phyloP scores from a whole-genome alignment of 2,113 vertebrate species.

The Camelus dromedarius region DNA sequence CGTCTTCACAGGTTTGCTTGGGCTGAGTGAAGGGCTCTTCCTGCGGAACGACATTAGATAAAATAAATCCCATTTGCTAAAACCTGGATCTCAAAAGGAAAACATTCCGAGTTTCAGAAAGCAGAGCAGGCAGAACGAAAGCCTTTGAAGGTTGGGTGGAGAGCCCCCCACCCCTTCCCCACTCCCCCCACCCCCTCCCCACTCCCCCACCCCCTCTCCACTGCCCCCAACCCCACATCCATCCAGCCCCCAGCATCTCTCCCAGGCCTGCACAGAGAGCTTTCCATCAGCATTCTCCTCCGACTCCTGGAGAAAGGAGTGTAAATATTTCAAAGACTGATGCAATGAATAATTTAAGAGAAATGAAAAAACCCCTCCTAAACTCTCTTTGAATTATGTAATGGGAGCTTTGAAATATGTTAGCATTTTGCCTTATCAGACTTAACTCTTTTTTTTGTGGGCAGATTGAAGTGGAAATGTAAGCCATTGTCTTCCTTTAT shows the following conservation, averaged over 20 bases:
- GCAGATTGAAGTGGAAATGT: conserved; percentile 33
- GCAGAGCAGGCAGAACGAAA: not conserved
- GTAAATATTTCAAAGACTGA: conserved; percentile 76
- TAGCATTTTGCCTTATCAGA: conserved; percentile 52
- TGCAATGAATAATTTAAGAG: conserved; percentile 76
- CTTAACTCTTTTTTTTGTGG: conserved; percentile 36
- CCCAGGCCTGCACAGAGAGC: not conserved
- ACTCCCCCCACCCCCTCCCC: rapidly evolving
- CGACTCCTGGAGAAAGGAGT: conserved; percentile 43
- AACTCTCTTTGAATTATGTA: conserved; percentile 67
- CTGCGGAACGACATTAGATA: conserved; percentile 8
- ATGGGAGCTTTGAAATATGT: conserved; percentile 58
- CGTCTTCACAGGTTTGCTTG: conserved; percentile 29
- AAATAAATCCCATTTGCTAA: conserved; percentile 14
- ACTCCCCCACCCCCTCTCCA: no score
- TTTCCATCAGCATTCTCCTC: not conserved
- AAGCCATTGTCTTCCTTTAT: not conserved
- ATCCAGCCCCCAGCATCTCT: not conserved
- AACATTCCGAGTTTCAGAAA: not conserved
- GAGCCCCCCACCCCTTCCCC: rapidly evolving
- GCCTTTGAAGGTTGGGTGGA: not conserved
- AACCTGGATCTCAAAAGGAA: conserved; percentile 55
- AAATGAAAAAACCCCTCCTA: conserved; percentile 52
- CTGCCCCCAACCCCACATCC: not conserved
- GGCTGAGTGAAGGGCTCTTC: conserved; percentile 75